Evolutionary conservation across 2,888 invertebrate species (phyloP), one percentile per base, ranked within the genome.

Genomic region (Ferrisia virgata): DNA sequence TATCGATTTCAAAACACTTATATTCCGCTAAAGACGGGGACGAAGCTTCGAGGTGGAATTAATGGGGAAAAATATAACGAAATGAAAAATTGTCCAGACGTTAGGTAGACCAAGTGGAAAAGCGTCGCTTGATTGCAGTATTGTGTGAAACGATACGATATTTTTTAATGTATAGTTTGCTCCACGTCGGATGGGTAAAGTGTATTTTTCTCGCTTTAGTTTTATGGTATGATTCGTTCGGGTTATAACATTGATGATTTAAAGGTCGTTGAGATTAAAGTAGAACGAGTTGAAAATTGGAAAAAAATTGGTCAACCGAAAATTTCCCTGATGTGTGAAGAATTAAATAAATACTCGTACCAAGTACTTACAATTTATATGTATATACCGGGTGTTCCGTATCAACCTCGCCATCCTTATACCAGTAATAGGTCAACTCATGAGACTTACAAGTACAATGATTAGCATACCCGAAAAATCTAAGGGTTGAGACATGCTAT

Each of bases 81-180:
- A 69, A 69, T 69, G 69, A 69, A 69, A 69, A 69, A 69, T 69
- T 69, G 69, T 69, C 69, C 31, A 69, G 69, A 69, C 69, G 31
- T 69, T 31, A 33, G 69, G 69, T 69, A 69, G 69, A 31, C 69
- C 69, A 69, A 31, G 69, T 69, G 69, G 69, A 69, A 69, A 69
- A 69, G 31, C 31, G 28, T 15, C 69, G 69, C 69, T 69, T 69
- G 69, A 69, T 69, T 69, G 69, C 53, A 22, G 69, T 69, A 69
- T 69, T 31, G 28, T 69, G 69, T 69, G 31, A 69, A 28, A 33
- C 31, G 69, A 31, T 53, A 53, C 22, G 53, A 69, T 69, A 33
- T 69, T 31, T 53, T 53, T 53, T 53, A 47, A 18, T 47, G 53
- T 53, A 8, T 22, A 53, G 53, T 53, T 53, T 53, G 53, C 53